Evolutionary conservation across 2,113 vertebrate species (phyloP), one percentile per base, ranked within the genome.

Genomic region (Oxyura jamaicensis): DNA sequence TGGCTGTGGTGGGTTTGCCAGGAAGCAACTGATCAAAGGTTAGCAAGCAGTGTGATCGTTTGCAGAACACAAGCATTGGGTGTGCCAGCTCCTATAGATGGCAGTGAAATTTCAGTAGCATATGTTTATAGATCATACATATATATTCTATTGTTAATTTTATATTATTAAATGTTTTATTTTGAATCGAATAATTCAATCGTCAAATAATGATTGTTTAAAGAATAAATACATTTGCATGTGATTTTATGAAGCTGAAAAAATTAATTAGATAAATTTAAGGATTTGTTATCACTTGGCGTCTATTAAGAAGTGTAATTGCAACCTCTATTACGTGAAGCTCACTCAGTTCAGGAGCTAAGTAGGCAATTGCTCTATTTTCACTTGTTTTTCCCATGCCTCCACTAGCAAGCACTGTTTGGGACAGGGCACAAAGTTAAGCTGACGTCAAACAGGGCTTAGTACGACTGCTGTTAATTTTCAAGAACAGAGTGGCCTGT

Each of bases 371-470:
- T 76, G 68, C 29, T 75, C 44, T 71, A 48, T 65, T 71, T 88
- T 53, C 36, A 48, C 19, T 71, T 71, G 39, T 35, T 82, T 67
- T 82, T 39, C 52, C 36, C 67, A 76, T 67, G 53, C 35, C 33
- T 77, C 71, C 46, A 41, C 41, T 73, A 72, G 75, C 8, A 26
- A 58, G 81, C 58, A 67, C 35, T 67, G 69, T 25, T 66, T 41
- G 39, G 69, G 28, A 72, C 35, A 31, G 44, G 39, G 69, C 13
- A n/a, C 14, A 31, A 56, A 77, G 46, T 60, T 66, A 55, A 52
- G 20, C 0, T 1, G 13, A 21, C 0, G 4, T 55, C 44, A 31
- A 60, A 31, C 13, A 26, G 16, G 22, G 13, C 18, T 28, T n/a
- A 16, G 25, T 52, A 10, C 0, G 7, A 22, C 59, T 77, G 35